Conservation (phyloP, 2,113 vertebrate species). For the Pycnonotus jocosus region DNA sequence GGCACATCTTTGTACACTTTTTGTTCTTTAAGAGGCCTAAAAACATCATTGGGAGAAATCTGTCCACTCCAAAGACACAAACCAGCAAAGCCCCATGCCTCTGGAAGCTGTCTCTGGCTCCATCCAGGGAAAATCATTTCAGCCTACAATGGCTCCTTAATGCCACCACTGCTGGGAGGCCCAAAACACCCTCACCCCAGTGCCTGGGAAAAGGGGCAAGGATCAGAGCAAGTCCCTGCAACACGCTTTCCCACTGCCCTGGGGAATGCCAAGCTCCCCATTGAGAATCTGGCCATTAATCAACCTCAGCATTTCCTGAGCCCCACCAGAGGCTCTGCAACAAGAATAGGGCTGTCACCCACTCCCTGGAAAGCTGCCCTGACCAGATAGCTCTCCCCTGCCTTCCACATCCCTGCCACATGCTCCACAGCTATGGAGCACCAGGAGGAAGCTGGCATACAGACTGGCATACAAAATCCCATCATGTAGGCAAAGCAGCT, state of each 20-base stretch:
- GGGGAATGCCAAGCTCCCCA: not conserved
- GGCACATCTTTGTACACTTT: not conserved
- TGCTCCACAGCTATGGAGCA: accelerated
- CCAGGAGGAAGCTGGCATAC: not conserved
- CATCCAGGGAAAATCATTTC: not conserved
- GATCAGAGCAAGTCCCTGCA: not conserved
- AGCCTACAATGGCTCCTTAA: accelerated
- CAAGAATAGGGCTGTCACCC: not conserved
- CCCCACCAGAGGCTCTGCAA: not conserved
- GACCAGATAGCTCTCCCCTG: not conserved
- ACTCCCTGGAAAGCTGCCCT: not conserved
- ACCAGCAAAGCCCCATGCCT: not conserved
- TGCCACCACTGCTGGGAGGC: not conserved
- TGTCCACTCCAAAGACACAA: not conserved
- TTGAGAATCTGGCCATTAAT: not conserved
- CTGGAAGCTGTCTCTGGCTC: not conserved
- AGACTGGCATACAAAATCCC: not conserved
- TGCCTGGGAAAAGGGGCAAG: not conserved
- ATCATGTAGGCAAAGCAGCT: accelerated
- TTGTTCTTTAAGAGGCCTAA: not conserved
- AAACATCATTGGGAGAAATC: not conserved
- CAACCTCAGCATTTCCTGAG: not conserved
- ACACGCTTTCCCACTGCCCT: accelerated
- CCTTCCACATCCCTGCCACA: not conserved
- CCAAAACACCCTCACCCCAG: not conserved